Conservation (phyloP, 2,113 vertebrate species). For the Nymphicus hollandicus region DNA sequence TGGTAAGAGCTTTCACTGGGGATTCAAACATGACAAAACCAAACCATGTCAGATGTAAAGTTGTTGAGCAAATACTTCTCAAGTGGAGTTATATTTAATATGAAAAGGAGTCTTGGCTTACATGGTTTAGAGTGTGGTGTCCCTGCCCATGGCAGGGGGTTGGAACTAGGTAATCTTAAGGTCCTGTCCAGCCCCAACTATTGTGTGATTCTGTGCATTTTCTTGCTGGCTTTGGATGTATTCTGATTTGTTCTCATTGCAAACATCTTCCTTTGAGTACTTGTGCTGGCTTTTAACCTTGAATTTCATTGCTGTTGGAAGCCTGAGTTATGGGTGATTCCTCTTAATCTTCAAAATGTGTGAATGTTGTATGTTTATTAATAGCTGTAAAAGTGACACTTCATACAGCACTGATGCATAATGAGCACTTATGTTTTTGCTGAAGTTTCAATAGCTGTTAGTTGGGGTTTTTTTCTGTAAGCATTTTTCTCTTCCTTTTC, state of each 20-base stretch:
- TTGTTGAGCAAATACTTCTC: background rate
- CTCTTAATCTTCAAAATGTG: background rate
- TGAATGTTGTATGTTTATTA: background rate
- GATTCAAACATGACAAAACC: background rate
- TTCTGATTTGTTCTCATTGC: background rate
- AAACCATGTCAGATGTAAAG: background rate
- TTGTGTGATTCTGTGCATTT: background rate
- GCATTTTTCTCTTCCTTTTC: background rate
- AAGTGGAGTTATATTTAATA: background rate
- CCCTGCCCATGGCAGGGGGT: background rate
- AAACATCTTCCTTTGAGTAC: background rate
- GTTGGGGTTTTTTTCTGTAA: background rate
- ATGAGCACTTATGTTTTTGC: background rate
- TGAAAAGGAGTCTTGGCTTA: background rate
- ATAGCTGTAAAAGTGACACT: background rate
- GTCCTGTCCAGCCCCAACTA: background rate
- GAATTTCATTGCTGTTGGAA: background rate
- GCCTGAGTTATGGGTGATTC: background rate
- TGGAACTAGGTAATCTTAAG: background rate
- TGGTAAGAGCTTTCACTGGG: background rate
- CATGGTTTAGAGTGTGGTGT: background rate
- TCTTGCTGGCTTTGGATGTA: background rate
- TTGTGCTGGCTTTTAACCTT: background rate
- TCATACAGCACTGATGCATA: background rate
- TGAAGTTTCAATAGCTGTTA: background rate